Evolutionary conservation across 2,113 vertebrate genomes (phyloP), one percentile per base, ranked within the genome.

Genomic region (Ciconia stormi): DNA sequence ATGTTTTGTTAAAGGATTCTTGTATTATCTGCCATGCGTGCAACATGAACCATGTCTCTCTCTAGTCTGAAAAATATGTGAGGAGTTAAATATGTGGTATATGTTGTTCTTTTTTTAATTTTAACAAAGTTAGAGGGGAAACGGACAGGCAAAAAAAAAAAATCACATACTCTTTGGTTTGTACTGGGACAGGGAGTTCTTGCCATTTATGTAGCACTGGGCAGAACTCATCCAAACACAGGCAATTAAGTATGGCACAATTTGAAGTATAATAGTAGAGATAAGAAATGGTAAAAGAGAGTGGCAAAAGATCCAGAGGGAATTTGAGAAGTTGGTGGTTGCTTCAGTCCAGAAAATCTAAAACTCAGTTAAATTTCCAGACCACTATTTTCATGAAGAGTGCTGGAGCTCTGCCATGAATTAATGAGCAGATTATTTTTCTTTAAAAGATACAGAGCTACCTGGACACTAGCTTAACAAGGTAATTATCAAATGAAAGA

Each of bases 401-500:
- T 72, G 52, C 47, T 87, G 62, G 56, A 93, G 66, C 42, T 44
- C 49, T 94, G 58, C 71, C 46, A 90, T 78, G 61, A 79, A 94
- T 95, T 95, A 92, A 92, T 73, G 49, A 83, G 84, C 42, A 58
- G 82, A 80, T 81, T 94, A 74, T 95, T 97, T 96, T 96, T 94
- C 91, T 95, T 96, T 96, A 93, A 92, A 92, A 97, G 93, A 90
- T 89, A 92, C 53, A 78, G 90, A 11, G 25, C 76, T 97, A 89
- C 73, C 77, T 95, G 94, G 97, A 96, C 95, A 88, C 65, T 83
- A 92, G 80, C 67, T 97, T 96, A 96, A 96, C 91, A 97, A 96
- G 84, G 95, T 95, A 97, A 98, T 98, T 98, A 97, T 89, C 90
- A 93, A 97, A 95, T 97, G 89, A 97, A 97, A 97, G 96, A 96